Conservation (phyloP, 2,113 vertebrate genomes). For the Psettodes erumei region DNA sequence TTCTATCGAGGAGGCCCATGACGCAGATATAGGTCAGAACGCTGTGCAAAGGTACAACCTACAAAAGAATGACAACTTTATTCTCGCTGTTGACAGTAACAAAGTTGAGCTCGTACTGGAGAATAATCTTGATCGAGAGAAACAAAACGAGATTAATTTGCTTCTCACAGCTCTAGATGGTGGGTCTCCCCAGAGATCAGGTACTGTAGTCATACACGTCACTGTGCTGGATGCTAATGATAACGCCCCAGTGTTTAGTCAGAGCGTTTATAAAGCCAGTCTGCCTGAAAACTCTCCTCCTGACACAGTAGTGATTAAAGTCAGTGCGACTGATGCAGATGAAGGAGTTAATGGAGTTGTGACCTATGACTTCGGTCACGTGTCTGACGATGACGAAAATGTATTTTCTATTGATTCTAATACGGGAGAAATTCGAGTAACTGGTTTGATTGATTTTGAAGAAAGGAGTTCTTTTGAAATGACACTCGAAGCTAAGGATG, state of each 20-base stretch:
- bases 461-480: slow-evolving; percentile 76
- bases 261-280: slow-evolving; percentile 63
- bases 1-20: slow-evolving; percentile 79
- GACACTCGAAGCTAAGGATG: slow-evolving; percentile 83
- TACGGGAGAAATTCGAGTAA: slow-evolving; percentile 78
- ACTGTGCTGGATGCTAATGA: slow-evolving; percentile 75
- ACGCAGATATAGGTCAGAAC: slow-evolving; percentile 81
- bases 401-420: slow-evolving; percentile 77
- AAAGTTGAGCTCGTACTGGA: slow-evolving; percentile 73
- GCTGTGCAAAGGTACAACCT: slow-evolving; percentile 78
- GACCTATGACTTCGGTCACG: slow-evolving; percentile 80
- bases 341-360: slow-evolving; percentile 83
- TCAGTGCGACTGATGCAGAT: slow-evolving; percentile 84
- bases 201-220: slow-evolving; percentile 65
- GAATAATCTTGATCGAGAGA: slow-evolving; percentile 75
- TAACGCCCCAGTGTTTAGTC: slow-evolving; percentile 66
- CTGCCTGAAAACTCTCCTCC: slow-evolving; percentile 59
- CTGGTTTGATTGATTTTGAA: slow-evolving; percentile 82
- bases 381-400: slow-evolving; percentile 70
- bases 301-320: slow-evolving; percentile 59
- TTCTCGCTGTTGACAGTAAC: slow-evolving; percentile 62
- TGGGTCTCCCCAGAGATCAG: slow-evolving; percentile 74
- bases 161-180: slow-evolving; percentile 74
- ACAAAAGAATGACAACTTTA: slow-evolving; percentile 73
- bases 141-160: slow-evolving; percentile 47